Percentiles rank a stretch among this genome's conserved stretches.
These are phyloP conservation scores for Clanis bilineata DNA, from an alignment of 2,888 invertebrate genomes.

Conservation along the genomic window DNA sequence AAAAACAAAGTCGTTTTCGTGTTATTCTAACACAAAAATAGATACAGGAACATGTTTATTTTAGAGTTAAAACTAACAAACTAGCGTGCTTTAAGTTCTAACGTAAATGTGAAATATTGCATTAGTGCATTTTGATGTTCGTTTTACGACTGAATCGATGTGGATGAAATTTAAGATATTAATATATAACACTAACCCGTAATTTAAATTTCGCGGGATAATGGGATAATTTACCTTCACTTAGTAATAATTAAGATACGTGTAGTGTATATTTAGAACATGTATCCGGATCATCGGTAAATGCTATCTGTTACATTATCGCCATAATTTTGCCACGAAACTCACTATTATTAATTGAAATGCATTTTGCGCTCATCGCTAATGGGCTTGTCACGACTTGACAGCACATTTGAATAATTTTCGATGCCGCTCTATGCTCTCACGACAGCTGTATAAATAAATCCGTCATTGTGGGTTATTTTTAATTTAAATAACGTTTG, in stretches of 20 bases:
- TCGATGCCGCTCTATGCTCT: conserved; percentile 13
- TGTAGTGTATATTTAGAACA: not conserved
- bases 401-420: conserved; percentile 33
- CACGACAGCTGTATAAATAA: conserved; percentile 29
- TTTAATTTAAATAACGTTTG: conserved; percentile 28
- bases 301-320: conserved; percentile 37
- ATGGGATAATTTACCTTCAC: no score
- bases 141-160: no score
- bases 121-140: no score
- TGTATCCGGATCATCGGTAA: not conserved
- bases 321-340: conserved; percentile 38
- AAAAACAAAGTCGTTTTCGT: no score
- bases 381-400: conserved; percentile 48
- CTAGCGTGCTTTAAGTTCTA: not conserved
- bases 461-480: conserved; percentile 18
- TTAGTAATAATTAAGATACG: not conserved
- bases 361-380: conserved; percentile 49
- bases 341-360: conserved; percentile 54
- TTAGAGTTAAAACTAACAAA: not conserved
- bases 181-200: not conserved
- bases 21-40: no score
- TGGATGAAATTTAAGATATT: no score
- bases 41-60: not conserved
- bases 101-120: no score
- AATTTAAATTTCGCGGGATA: no score